Evolutionary conservation across 2,113 vertebrate species (phyloP).

Genomic region (Myiozetetes cayanensis): DNA sequence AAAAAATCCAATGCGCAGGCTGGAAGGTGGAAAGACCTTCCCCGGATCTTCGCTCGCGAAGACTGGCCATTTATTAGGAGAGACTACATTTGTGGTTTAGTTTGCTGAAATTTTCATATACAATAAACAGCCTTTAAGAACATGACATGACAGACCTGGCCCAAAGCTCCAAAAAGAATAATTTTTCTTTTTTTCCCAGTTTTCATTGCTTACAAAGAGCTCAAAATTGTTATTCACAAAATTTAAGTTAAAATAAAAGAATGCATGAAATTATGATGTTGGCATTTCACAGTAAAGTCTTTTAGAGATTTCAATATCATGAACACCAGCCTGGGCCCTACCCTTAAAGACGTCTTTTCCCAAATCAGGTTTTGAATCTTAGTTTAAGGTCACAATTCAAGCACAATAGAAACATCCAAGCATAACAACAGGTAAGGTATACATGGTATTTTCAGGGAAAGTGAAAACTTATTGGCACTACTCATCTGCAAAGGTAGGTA

Average conservation of each 20-base stretch:
- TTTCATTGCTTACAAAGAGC: neutral
- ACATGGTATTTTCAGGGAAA: neutral
- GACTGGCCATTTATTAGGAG: too few species aligned
- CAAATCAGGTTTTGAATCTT: neutral
- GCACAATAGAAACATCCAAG: neutral
- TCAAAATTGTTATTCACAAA: neutral
- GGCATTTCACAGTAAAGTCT: neutral
- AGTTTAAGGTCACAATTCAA: neutral
- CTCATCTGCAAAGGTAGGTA: neutral
- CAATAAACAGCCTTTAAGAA: neutral
- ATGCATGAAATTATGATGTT: neutral
- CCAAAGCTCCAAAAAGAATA: neutral
- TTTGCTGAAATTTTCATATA: neutral
- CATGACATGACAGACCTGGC: neutral
- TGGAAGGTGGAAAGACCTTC: too few species aligned
- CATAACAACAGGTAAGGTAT: neutral
- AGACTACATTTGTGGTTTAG: neutral
- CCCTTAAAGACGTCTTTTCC: neutral
- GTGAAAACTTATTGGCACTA: neutral
- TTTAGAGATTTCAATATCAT: neutral
- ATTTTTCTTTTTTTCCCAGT: accelerated
- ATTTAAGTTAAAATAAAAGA: neutral
- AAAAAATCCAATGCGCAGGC: too few species aligned
- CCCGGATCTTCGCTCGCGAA: too few species aligned
- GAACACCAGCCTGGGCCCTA: neutral